phyloP scores from a whole-genome alignment of 2,113 vertebrate genomes.

The Entosphenus tridentatus region DNA sequence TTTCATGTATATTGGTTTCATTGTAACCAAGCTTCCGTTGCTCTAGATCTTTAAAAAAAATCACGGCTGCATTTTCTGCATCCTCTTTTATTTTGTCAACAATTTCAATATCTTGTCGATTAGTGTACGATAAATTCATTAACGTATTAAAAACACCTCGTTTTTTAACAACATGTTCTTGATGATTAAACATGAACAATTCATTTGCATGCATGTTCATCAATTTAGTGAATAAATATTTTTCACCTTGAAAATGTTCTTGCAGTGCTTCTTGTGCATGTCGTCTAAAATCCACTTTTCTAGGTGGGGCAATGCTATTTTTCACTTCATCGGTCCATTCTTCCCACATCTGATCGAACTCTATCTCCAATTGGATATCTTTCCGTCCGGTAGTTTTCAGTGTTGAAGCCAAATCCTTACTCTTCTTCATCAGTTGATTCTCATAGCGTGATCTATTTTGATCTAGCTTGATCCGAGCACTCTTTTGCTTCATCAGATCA shows the following conservation, averaged over 20 bases:
- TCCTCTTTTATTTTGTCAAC: rapidly evolving
- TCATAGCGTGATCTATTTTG: slow-evolving; percentile 12
- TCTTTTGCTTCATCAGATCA: slow-evolving; percentile 12
- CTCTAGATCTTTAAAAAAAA: slow-evolving; percentile 11
- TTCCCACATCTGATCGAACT: slow-evolving; percentile 16
- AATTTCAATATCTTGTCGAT: background rate
- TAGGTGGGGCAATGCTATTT: rapidly evolving
- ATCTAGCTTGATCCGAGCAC: slow-evolving; percentile 12
- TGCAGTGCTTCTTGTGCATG: slow-evolving; percentile 16
- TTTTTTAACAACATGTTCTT: slow-evolving; percentile 8
- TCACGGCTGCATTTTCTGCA: background rate
- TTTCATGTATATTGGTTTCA: slow-evolving; percentile 15
- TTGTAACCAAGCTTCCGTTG: slow-evolving; percentile 13
- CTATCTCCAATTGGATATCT: slow-evolving; percentile 12
- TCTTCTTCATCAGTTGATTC: slow-evolving; percentile 13
- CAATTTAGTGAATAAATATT: slow-evolving; percentile 4
- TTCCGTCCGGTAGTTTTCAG: slow-evolving; percentile 9
- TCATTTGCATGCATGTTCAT: slow-evolving; percentile 1
- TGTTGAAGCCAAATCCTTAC: slow-evolving; percentile 13
- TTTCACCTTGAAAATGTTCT: slow-evolving; percentile 12
- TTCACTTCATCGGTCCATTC: slow-evolving; percentile 12
- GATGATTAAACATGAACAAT: rapidly evolving
- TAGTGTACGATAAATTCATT: rapidly evolving
- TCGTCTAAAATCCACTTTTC: slow-evolving; percentile 10
- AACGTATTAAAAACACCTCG: rapidly evolving